Evolutionary conservation across 2,797 vertebrate species (phyloP).

Genomic region (Ibycter americanus): DNA sequence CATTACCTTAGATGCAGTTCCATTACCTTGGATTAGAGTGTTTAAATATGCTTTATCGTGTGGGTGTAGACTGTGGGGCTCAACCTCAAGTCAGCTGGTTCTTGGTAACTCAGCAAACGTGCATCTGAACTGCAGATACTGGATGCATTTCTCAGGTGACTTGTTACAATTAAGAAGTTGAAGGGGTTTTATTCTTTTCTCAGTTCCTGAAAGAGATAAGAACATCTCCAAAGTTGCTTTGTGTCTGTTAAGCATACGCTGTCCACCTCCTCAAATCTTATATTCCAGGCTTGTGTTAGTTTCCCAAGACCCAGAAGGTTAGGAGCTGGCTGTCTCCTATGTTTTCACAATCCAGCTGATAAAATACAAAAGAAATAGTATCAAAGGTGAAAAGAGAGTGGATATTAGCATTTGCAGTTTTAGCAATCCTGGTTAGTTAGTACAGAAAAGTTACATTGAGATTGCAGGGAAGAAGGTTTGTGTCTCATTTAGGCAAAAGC

Average conservation of each 20-base stretch:
- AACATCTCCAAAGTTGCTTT: background rate
- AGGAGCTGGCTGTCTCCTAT: background rate
- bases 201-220: background rate
- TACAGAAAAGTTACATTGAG: background rate
- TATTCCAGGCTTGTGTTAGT: rapidly evolving
- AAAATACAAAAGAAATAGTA: background rate
- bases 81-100: background rate
- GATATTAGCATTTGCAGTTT: background rate
- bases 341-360: background rate
- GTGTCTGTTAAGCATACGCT: background rate
- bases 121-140: background rate
- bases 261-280: background rate
- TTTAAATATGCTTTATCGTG: background rate
- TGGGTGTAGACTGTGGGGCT: background rate
- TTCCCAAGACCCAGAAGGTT: background rate
- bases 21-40: background rate
- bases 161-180: background rate
- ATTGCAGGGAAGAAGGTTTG: background rate
- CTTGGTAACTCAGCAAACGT: background rate
- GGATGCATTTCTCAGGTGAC: background rate
- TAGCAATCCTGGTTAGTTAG: background rate
- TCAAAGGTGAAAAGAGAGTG: background rate
- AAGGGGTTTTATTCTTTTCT: background rate
- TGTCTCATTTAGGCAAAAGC: background rate
- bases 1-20: background rate